These are phyloP conservation scores for Campoletis sonorensis DNA, from an alignment of 1,140 invertebrate species.

Conservation along the genomic window DNA sequence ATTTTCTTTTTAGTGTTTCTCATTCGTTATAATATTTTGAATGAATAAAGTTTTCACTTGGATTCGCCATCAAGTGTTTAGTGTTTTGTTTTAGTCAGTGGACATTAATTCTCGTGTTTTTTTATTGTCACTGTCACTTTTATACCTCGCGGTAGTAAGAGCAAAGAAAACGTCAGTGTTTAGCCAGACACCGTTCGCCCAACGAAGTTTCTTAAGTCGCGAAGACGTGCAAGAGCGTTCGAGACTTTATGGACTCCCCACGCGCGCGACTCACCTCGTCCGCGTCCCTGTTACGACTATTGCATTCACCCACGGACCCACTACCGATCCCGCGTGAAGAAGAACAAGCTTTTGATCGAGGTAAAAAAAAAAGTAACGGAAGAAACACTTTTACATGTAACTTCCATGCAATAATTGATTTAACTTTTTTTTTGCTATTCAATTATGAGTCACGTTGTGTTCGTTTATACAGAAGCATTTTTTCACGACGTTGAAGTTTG, in stretches of 20 bases:
- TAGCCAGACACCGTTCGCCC: not conserved
- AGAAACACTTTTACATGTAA: not conserved
- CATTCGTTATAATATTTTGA: too few relatives aligned
- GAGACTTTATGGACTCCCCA: not conserved
- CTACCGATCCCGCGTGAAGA: not conserved
- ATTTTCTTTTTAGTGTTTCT: too few relatives aligned
- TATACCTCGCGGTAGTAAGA: too few relatives aligned
- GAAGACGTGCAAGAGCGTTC: not conserved
- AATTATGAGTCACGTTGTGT: not conserved
- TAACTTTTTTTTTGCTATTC: not conserved
- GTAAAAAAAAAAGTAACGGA: not conserved
- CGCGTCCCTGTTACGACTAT: slow-evolving; percentile 26
- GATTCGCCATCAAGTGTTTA: too few relatives aligned
- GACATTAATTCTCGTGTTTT: too few relatives aligned
- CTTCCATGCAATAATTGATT: not conserved
- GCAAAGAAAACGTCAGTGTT: too few relatives aligned
- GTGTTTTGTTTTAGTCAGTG: too few relatives aligned
- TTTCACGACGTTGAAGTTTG: too few relatives aligned
- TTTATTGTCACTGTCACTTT: too few relatives aligned
- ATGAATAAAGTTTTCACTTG: too few relatives aligned
- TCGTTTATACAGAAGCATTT: too few relatives aligned
- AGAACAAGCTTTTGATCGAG: not conserved
- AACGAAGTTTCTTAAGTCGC: not conserved
- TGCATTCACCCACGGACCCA: not conserved
- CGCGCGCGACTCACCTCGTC: slow-evolving; percentile 36